Base-by-base conservation (phyloP, 2,113 vertebrate genomes). In the Mastomys coucha region DNA sequence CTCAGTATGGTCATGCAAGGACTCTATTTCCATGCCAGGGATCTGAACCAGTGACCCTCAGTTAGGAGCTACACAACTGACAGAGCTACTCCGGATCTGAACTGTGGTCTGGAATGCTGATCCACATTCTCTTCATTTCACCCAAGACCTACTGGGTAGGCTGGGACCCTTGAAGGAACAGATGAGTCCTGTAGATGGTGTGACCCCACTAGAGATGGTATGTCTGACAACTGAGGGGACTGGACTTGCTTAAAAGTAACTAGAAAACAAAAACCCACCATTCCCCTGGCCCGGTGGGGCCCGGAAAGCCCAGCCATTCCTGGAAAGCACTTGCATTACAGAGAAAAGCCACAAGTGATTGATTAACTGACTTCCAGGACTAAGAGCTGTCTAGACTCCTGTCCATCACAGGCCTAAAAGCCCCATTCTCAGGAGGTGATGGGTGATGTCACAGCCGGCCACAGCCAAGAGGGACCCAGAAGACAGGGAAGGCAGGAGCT, bases 301-400 rank as follows among this genome's bases (percentile, higher is more conserved):
- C 5, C 22, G 0, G 26, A 0, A n/a, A 69, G 33, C 19, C 80
- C 31, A 53, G n/a, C 58, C 67, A 22, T 94, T 95, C 94, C 95
- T 89, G 95, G 92, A 97, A 96, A 95, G 87, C 70, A 70, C 39
- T 76, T n/a, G 73, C 60, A 10, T 56, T 60, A 76, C 24, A 39
- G 67, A 93, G 89, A 94, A 89, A 91, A 92, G 69, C 88, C 91
- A 65, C 89, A 45, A 85, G 56, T 33, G 51, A 95, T 76, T 95
- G 93, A 96, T 96, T 80, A 70, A 85, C 81, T 33, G 85, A n/a
- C 65, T 20, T 9, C 63, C 39, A 22, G 60, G 51, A 31, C 78
- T 45, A 81, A 45, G 60, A 84, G 91, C 91, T 56, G 85, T 96
- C 93, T 90, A 93, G 93, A 95, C 75, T 28, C 28, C 5, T 58